These are phyloP conservation scores for Diorhabda elongata DNA, from an alignment of 1,140 invertebrate species.

Conservation along the genomic window DNA sequence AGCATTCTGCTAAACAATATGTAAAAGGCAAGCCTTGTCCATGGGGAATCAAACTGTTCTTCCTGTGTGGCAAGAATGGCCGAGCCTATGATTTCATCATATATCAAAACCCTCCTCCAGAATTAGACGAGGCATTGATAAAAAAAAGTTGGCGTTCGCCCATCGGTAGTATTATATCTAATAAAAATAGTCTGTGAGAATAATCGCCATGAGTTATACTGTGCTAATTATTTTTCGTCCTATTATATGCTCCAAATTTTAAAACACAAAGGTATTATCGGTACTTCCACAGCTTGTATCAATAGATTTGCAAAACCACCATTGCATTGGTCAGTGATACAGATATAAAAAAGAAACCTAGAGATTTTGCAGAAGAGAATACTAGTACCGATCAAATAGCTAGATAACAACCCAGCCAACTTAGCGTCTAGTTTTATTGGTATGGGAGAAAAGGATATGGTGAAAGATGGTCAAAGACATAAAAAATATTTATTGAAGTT, in stretches of 20 bases:
- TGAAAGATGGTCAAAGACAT: slow-evolving; percentile 40
- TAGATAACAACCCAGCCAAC: slow-evolving; percentile 41
- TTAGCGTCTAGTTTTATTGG: slow-evolving; percentile 48
- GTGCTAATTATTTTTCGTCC: slow-evolving; percentile 43
- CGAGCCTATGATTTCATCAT: slow-evolving; percentile 11
- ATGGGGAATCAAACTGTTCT: too few species aligned
- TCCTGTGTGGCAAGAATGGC: too few species aligned
- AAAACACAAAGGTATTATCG: slow-evolving; percentile 42
- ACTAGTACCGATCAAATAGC: slow-evolving; percentile 44
- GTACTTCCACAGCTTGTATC: slow-evolving; percentile 41
- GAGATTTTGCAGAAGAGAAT: slow-evolving; percentile 44
- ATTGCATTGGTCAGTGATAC: slow-evolving; percentile 37
- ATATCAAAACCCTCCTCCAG: slow-evolving; percentile 25
- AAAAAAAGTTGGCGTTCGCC: slow-evolving; percentile 14
- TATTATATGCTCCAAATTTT: slow-evolving; percentile 43
- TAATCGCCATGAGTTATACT: slow-evolving; percentile 27
- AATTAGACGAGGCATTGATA: slow-evolving; percentile 10
- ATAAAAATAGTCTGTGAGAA: slow-evolving; percentile 33
- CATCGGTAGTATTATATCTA: slow-evolving; percentile 28
- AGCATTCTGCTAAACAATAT: too few species aligned
- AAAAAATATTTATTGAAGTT: slow-evolving; percentile 26
- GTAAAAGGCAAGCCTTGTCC: too few species aligned
- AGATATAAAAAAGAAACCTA: slow-evolving; percentile 41
- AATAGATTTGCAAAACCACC: slow-evolving; percentile 44
- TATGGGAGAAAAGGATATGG: slow-evolving; percentile 41